These are phyloP conservation scores for Tragulus kanchil DNA, from an alignment of 2,113 vertebrate species.

Conservation along the genomic window DNA sequence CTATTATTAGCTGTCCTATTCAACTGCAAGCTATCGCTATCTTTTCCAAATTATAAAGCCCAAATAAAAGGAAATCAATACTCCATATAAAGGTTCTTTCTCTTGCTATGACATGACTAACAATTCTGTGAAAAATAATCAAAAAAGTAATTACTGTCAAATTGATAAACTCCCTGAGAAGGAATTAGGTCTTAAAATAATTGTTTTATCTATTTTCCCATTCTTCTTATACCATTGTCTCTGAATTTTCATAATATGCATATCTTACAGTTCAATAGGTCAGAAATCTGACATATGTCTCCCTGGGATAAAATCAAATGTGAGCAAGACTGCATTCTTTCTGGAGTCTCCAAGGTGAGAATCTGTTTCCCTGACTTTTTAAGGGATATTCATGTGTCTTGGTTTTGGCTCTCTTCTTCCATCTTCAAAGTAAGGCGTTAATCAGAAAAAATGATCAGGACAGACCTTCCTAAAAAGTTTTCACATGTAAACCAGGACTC, in stretches of 20 bases:
- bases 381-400: background rate
- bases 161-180: background rate
- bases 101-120: background rate
- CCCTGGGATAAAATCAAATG: background rate
- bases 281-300: background rate
- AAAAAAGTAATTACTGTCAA: background rate
- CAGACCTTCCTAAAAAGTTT: background rate
- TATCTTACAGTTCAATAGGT: background rate
- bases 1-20: background rate
- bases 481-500: background rate
- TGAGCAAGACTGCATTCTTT: background rate
- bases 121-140: constrained; percentile 11
- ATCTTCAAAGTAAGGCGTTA: too few species aligned
- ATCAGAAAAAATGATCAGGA: too few species aligned
- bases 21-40: background rate
- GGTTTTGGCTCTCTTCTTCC: background rate
- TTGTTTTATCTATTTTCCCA: background rate
- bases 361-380: background rate
- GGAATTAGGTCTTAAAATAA: background rate
- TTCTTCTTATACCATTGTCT: background rate
- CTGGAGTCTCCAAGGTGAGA: background rate
- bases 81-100: background rate
- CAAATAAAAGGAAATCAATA: constrained; percentile 10
- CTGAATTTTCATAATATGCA: background rate
- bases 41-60: constrained; percentile 23